Percentiles rank a stretch among this genome's conserved stretches.
These are phyloP conservation scores for Hippopotamyrus pictus DNA, from an alignment of 2,797 vertebrate species.

Conservation along the genomic window DNA sequence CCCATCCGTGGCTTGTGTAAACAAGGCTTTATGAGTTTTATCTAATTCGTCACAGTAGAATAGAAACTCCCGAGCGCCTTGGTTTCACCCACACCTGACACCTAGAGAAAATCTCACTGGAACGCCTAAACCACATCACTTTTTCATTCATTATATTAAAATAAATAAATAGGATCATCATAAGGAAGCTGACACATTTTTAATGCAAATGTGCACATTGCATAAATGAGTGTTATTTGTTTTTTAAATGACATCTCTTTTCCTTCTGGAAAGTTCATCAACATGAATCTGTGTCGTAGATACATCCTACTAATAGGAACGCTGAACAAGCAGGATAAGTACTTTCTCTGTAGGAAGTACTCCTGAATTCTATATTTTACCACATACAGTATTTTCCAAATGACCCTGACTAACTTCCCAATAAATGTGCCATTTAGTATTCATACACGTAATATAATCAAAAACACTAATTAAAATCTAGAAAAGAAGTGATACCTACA, in stretches of 20 bases:
- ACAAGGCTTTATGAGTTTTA: background rate
- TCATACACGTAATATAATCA: background rate
- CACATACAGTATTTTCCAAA: background rate
- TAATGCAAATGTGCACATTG: slow-evolving; percentile 14
- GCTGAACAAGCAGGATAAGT: background rate
- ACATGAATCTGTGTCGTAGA: background rate
- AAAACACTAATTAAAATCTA: background rate
- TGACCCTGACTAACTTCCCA: background rate
- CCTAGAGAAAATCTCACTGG: background rate
- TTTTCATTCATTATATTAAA: slow-evolving; percentile 6
- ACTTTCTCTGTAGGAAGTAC: background rate
- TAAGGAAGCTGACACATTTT: slow-evolving; percentile 6
- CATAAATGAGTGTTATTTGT: slow-evolving; percentile 5
- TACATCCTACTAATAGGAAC: background rate
- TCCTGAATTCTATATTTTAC: background rate
- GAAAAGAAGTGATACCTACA: background rate
- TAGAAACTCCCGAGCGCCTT: background rate
- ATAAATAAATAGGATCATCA: slow-evolving; percentile 14
- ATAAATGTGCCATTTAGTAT: background rate
- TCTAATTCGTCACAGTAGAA: background rate
- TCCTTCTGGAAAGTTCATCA: background rate
- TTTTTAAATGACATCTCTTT: background rate
- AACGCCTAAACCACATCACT: background rate
- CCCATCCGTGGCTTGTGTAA: background rate
- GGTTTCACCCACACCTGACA: background rate